Evolutionary conservation across 2,888 invertebrate genomes (phyloP), one percentile per base, ranked within the genome.

Genomic region (Steinernema carpocapsae): DNA sequence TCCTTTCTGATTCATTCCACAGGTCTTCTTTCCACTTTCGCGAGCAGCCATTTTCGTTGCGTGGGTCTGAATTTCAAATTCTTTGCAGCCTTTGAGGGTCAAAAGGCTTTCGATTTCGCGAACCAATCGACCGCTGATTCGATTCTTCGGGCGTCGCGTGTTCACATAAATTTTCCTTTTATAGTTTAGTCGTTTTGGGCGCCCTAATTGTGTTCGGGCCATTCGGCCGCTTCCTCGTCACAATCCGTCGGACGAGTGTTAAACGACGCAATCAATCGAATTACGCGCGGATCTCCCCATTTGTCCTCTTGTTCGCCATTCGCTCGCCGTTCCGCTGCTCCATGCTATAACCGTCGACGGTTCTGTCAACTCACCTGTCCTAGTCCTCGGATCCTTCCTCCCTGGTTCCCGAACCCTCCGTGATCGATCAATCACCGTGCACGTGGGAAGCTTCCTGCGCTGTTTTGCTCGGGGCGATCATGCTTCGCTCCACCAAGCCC

Each of bases 261-360:
- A 56, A 56, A 56, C 56, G 56, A 56, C 56, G 56, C 56, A 56
- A 56, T 56, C 56, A 56, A 56, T 56, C 56, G 56, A 56, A 56
- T 56, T 56, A 56, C 56, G 56, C 56, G 56, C 56, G 56, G 4
- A 56, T 24, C 22, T 56, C 56, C n/a, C 43, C 43, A 43, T 43
- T 7, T 43, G 43, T 43, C 43, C 43, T 43, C 14, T 14, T 43
- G 43, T 14, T 43, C 6, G 24, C 56, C 6, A 56, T 7, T 22
- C 56, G 56, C 12, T 17, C 56, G 22, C n/a, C 56, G 56, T 6
- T 56, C n/a, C n/a, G n/a, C n/a, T n/a, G n/a, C n/a, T n/a, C n/a
- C n/a, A n/a, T n/a, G n/a, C n/a, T n/a, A n/a, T n/a, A n/a, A n/a
- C n/a, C n/a, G n/a, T n/a, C n/a, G n/a, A n/a, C 56, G 56, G 12